Base-by-base conservation (phyloP, 64 coral and sea anemone genomes). In the Catalaphyllia jardinei region DNA sequence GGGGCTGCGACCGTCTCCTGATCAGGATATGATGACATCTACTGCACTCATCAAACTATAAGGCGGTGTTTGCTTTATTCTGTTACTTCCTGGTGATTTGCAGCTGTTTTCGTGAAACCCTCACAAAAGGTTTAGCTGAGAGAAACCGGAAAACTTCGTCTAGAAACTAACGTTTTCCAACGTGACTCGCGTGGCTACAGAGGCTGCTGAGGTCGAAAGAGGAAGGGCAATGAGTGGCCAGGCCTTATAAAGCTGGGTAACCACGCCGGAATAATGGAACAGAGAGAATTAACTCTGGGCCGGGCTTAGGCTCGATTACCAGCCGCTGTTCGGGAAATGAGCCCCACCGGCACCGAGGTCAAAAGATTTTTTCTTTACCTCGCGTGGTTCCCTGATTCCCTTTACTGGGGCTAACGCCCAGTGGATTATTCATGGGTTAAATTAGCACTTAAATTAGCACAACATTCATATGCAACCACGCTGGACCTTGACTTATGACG, bases 21-120 rank as follows among this genome's bases (percentile, higher is more conserved):
- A 67, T 79, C 73, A 85, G 74, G 69, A 93, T 60, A 63, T 93
- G 87, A 85, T 76, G 87, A 94, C 87, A 89, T 94, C 87, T 83
- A 84, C 86, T 86, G 86, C 35, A 80, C 79, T 89, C 87, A 89
- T 75, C 87, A 89, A 89, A 89, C 62, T 63, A 84, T 69, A 76
- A 63, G 60, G 31, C n/a, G 57, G 8, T 78, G 8, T 27, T 61
- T 60, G 35, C 31, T 76, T 51, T 62, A 77, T 59, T 88, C 50
- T n/a, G 42, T 88, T 77, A 13, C 65, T 24, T 16, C 14, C 31
- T 88, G 16, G 38, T 27, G 73, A 39, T 77, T 19, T 83, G 79
- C 19, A 83, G 60, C 61, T 65, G 30, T 67, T 83, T 83, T n/a
- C 22, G 14, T 63, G 15, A 6, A 39, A 22, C 2, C 22, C 31